Percentiles rank a stretch among this genome's conserved stretches.
phyloP scores from a whole-genome alignment of 37 sponge, comb jelly and placozoan genomes.

The Aplysina aerophoba region DNA sequence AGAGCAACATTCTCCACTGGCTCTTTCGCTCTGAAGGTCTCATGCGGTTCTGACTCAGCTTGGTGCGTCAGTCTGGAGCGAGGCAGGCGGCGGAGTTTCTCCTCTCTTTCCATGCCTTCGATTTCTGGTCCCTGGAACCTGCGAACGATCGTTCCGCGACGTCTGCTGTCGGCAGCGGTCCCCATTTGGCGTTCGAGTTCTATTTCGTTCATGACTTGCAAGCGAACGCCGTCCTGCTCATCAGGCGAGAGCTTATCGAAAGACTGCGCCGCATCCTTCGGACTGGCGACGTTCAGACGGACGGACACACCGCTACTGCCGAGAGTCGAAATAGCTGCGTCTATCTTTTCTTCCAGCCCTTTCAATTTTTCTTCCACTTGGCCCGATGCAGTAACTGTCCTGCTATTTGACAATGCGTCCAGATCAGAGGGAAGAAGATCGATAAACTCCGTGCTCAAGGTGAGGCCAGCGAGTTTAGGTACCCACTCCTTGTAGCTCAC shows the following conservation, averaged over 20 bases:
- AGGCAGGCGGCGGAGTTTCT: neutral
- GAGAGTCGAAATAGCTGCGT: neutral
- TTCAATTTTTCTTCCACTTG: too few relatives aligned
- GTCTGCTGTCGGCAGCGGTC: neutral
- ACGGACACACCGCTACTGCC: neutral
- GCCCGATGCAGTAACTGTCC: too few relatives aligned
- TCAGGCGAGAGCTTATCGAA: neutral
- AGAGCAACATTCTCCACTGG: conserved; percentile 53
- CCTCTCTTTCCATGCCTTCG: neutral
- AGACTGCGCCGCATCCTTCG: neutral
- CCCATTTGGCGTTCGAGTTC: conserved; percentile 4
- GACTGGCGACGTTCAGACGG: neutral
- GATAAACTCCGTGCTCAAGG: too few relatives aligned
- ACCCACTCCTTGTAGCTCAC: too few relatives aligned
- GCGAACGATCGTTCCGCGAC: neutral
- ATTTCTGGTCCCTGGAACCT: neutral
- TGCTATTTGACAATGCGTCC: too few relatives aligned
- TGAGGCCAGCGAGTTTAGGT: too few relatives aligned
- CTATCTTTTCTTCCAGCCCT: too few relatives aligned
- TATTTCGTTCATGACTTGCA: conserved; percentile 3
- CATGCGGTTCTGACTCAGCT: neutral
- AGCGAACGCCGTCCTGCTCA: neutral
- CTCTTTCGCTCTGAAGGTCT: conserved; percentile 1
- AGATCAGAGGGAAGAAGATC: too few relatives aligned
- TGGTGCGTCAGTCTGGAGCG: neutral